A percentile compares a stretch with the other conserved stretches of the same genome.
phyloP scores from a whole-genome alignment of 2,888 invertebrate genomes.

The Acanthosoma haemorrhoidale region DNA sequence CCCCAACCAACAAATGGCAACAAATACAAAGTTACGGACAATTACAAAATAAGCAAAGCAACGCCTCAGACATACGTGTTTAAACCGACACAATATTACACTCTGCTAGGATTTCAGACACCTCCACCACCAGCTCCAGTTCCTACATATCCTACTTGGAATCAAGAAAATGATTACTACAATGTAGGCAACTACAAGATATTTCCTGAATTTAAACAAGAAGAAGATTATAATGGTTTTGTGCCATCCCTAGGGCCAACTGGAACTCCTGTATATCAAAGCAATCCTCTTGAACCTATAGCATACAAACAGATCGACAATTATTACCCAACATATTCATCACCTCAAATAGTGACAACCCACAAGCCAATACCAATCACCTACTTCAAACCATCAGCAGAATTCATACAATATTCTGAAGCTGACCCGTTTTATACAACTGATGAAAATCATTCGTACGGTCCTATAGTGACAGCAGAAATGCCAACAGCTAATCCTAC shows the following conservation, averaged over 20 bases:
- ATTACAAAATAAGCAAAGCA: neutral
- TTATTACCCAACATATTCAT: neutral
- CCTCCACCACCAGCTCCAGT: neutral
- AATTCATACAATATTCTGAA: slow-evolving; percentile 50
- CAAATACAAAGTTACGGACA: neutral
- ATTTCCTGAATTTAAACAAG: slow-evolving; percentile 26
- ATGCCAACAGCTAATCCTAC: neutral
- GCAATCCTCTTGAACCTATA: neutral
- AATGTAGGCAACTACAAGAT: neutral
- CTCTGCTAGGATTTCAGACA: neutral
- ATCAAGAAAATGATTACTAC: neutral
- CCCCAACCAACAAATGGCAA: neutral
- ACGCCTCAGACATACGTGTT: neutral
- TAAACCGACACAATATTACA: slow-evolving; percentile 16
- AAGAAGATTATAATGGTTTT: slow-evolving; percentile 35
- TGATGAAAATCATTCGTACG: slow-evolving; percentile 8
- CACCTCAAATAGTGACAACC: slow-evolving; percentile 33
- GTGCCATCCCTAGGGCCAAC: slow-evolving; percentile 44
- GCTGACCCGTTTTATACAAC: slow-evolving; percentile 50
- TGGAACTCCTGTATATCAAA: slow-evolving; percentile 6
- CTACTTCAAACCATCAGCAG: slow-evolving; percentile 45
- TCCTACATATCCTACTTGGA: neutral
- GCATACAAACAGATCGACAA: neutral
- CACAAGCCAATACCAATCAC: slow-evolving; percentile 41
- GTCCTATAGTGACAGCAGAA: neutral